Base-by-base conservation (phyloP, 2,113 vertebrate genomes). In the Antidorcas marsupialis region DNA sequence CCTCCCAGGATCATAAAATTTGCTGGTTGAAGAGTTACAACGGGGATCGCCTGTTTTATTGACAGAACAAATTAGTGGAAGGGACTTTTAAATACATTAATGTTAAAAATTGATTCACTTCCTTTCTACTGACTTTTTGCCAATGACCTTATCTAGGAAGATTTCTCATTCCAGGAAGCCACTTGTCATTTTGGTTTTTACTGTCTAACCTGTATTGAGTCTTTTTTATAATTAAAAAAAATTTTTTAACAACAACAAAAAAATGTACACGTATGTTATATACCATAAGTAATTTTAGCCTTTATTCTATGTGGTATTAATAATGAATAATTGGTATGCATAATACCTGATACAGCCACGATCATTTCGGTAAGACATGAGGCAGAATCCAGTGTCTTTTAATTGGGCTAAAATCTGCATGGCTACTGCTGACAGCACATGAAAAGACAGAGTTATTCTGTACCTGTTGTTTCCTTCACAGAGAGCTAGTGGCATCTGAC, bases 381-480 rank as follows among this genome's bases (percentile, higher is more conserved):
- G 94, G 67, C 53, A 78, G 30, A 87, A 79, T 71, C 19, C 81
- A 30, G 25, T 82, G 30, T 96, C 52, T 95, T 86, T 86, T 45
- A 93, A 59, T 67, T 62, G 94, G 82, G 39, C 86, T 95, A 55
- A 94, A 81, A 81, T 85, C 23, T 25, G 25, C 25, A 52, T 53
- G 27, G 59, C 59, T 94, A 21, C 78, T 95, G 14, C 83, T 92
- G 45, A 39, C 78, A 86, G 62, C 86, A 3, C n/a, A 28, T 59
- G 78, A n/a, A 74, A 87, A 93, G 86, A 88, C 89, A 60, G 91
- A 94, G 45, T 85, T 91, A 60, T 81, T 96, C 76, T 94, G 95
- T 91, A 30, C 86, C 81, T 94, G 93, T 94, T 87, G 92, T 96
- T 97, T 90, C 95, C 96, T 95, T 97, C 91, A 53, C 93, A 93